A percentile compares a stretch with the other conserved stretches of the same genome.
Evolutionary conservation across 2,888 invertebrate species (phyloP).

Genomic region (Morpho helenor): DNA sequence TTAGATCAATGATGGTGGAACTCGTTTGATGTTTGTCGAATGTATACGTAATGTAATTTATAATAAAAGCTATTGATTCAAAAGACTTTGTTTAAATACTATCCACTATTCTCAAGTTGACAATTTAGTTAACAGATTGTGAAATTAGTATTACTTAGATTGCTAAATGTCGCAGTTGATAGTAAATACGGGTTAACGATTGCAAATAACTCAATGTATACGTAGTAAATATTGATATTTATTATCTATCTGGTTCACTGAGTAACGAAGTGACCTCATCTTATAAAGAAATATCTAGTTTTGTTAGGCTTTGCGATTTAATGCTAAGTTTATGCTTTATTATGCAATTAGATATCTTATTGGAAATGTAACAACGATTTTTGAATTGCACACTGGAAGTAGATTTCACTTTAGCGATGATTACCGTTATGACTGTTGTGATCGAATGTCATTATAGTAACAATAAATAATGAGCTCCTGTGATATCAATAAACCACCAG

Average conservation of each 20-base stretch:
- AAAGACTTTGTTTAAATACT: slow-evolving; percentile 2
- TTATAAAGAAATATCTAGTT: slow-evolving; percentile 17
- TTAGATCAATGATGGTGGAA: background rate
- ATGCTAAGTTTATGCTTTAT: slow-evolving; percentile 8
- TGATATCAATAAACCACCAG: slow-evolving; percentile 65
- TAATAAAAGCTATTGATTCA: background rate
- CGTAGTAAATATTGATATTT: slow-evolving; percentile 20
- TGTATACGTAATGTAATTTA: background rate
- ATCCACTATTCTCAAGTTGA: slow-evolving; percentile 23
- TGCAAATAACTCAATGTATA: slow-evolving; percentile 20
- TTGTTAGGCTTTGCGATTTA: slow-evolving; percentile 8
- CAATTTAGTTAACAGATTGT: slow-evolving; percentile 20
- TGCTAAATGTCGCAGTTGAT: slow-evolving; percentile 10
- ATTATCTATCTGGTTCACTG: slow-evolving; percentile 18
- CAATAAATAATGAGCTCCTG: slow-evolving; percentile 48
- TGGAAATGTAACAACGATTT: slow-evolving; percentile 6
- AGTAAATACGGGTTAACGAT: slow-evolving; percentile 16
- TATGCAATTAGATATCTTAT: slow-evolving; percentile 8
- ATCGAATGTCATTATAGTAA: slow-evolving; percentile 29
- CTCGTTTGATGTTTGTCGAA: slow-evolving; percentile 1
- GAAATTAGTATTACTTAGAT: slow-evolving; percentile 11
- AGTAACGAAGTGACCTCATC: slow-evolving; percentile 22
- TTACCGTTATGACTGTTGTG: background rate
- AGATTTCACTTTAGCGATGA: background rate
- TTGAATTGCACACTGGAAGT: background rate